Evolutionary conservation across 1,140 invertebrate genomes (phyloP), one percentile per base, ranked within the genome.

Genomic region (Thrips palmi): DNA sequence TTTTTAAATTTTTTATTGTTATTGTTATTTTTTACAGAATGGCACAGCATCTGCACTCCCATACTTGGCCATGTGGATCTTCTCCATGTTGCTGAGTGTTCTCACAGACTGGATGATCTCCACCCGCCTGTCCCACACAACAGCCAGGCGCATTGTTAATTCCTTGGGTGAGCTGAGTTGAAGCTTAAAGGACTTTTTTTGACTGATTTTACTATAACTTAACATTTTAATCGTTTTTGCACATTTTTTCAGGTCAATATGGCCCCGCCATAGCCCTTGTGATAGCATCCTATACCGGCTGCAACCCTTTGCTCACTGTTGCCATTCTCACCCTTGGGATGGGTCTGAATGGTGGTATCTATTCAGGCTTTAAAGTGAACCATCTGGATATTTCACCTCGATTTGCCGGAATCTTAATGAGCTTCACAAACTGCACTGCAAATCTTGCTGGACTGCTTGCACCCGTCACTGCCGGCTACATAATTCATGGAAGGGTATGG

Each of bases 401-500:
- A 50, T 54, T 47, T 53, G 64, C 64, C 19, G 59, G 63, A 44
- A 50, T 48, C 11, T 44, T 67, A 19, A 63, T 67, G 61, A 65
- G 65, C 10, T 45, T 68, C 18, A 63, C 63, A 12, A 68, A 68
- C 50, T 61, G 57, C 18, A 50, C 62, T 42, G 64, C 62, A 10
- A 67, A 64, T n/a, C 45, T 67, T 11, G 59, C 63, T 32, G 65
- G 64, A 14, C 63, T 67, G 36, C 36, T 65, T 21, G 61, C 59
- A 40, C 65, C 65, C 10, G 74, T 80, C 42, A 68, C 78, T 2
- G 83, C 78, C 17, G 79, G 79, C 25, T 68, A 78, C 50, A 69
- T 85, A 45, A 77, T 83, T 46, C 67, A 75, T 38, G 68, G 70
- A 53, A 66, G 65, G 54, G 74, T 77, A 54, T 58, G 62, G 7